Evolutionary conservation across 2,888 invertebrate species (phyloP).

Genomic region (Geophilus truncorum): DNA sequence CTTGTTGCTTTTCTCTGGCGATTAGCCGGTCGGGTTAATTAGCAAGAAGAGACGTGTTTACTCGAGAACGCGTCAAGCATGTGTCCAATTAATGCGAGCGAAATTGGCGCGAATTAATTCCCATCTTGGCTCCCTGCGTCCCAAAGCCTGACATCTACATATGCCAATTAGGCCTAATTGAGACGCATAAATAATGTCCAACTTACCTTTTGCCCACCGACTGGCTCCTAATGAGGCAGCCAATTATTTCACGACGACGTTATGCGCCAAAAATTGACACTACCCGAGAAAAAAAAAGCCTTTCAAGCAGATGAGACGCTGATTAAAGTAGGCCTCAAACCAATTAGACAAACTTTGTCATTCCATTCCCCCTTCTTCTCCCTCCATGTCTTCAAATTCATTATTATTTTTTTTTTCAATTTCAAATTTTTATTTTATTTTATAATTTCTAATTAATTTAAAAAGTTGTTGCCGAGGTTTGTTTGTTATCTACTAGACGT

Average conservation of each 20-base stretch:
- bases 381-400: background rate
- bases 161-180: conserved; percentile 27
- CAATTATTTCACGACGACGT: conserved; percentile 27
- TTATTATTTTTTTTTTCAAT: background rate
- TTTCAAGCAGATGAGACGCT: conserved; percentile 27
- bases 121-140: conserved; percentile 27
- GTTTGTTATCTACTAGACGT: no score
- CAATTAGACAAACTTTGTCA: background rate
- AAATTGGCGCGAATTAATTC: conserved; percentile 27
- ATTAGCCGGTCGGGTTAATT: conserved; percentile 27
- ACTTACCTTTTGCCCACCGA: conserved; percentile 27
- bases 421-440: background rate
- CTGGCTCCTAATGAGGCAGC: conserved; percentile 25
- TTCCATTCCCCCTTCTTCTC: no score
- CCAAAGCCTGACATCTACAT: conserved; percentile 27
- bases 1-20: conserved; percentile 27
- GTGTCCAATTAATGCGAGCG: conserved; percentile 27
- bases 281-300: background rate
- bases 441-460: no score
- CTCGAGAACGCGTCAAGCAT: conserved; percentile 27
- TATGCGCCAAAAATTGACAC: conserved; percentile 18
- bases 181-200: conserved; percentile 27
- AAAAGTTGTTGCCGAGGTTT: no score
- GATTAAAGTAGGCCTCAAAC: conserved; percentile 22
- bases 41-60: conserved; percentile 24